phyloP scores from a whole-genome alignment of 2,113 vertebrate genomes.

The Corythaixoides concolor region DNA sequence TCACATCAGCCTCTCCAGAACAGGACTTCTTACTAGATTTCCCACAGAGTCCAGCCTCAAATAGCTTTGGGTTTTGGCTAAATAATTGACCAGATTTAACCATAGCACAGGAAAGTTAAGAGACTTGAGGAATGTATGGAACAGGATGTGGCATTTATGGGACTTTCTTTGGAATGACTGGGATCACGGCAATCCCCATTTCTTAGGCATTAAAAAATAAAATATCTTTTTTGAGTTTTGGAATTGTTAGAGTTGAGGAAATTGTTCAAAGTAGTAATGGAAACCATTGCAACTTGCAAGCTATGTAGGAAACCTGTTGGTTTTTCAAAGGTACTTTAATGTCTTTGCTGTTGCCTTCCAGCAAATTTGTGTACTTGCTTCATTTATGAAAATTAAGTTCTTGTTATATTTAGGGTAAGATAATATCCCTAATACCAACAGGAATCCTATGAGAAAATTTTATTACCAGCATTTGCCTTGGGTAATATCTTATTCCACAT shows the following conservation, averaged over 20 bases:
- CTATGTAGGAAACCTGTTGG: neutral
- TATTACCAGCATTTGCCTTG: constrained; percentile 21
- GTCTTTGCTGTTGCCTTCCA: neutral
- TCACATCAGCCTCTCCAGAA: neutral
- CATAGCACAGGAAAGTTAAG: neutral
- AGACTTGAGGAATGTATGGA: neutral
- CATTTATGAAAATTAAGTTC: constrained; percentile 42
- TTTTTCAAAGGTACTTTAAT: neutral
- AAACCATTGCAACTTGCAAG: neutral
- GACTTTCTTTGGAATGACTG: neutral
- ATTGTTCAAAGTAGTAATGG: neutral
- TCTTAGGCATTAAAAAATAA: neutral
- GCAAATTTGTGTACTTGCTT: constrained; percentile 13
- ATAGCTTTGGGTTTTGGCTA: neutral
- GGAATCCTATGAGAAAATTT: constrained; percentile 26
- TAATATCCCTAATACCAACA: constrained; percentile 37
- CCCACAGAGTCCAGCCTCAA: neutral
- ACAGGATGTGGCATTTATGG: neutral
- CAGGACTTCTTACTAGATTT: neutral
- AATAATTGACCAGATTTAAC: neutral
- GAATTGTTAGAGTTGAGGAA: neutral
- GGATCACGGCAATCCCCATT: neutral
- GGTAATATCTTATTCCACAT: constrained; percentile 23
- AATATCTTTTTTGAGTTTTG: neutral
- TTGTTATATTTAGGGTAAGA: constrained; percentile 34